A percentile compares a stretch with the other conserved stretches of the same genome.
phyloP scores from a whole-genome alignment of 2,888 invertebrate genomes.

The Mantis religiosa region DNA sequence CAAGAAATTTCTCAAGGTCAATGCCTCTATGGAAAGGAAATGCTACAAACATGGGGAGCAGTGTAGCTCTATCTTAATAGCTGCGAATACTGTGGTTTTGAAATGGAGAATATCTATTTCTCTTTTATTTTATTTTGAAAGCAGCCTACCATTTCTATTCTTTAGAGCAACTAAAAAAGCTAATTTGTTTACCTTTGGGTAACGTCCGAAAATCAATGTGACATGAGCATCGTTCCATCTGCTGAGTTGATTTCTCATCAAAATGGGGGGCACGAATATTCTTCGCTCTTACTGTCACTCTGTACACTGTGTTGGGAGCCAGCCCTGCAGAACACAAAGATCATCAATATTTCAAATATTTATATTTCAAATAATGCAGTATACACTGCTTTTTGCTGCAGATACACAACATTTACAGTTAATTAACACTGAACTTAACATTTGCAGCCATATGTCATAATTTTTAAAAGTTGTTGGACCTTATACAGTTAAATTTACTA shows the following conservation, averaged over 20 bases:
- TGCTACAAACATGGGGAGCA: not conserved
- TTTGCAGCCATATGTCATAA: too few relatives aligned
- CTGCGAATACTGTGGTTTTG: not conserved
- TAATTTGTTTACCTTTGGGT: conserved; percentile 64
- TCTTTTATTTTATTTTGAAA: not conserved
- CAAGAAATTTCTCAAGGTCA: not conserved
- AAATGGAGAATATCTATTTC: not conserved
- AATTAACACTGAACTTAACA: too few relatives aligned
- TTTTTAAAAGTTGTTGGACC: too few relatives aligned
- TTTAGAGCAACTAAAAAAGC: not conserved
- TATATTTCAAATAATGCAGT: too few relatives aligned
- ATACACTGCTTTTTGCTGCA: too few relatives aligned
- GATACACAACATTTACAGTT: too few relatives aligned
- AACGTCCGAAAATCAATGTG: conserved; percentile 95
- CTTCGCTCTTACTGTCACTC: conserved; percentile 93
- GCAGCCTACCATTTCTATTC: not conserved
- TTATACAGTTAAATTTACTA: too few relatives aligned
- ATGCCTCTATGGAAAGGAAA: not conserved
- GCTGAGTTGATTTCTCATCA: conserved; percentile 55
- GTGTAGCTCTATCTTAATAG: not conserved
- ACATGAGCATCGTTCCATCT: conserved; percentile 64
- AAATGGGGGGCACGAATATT: conserved; percentile 69
- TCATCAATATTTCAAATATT: not conserved
- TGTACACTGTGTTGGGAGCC: conserved; percentile 92
- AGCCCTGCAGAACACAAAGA: conserved; percentile 55